Evolutionary conservation across 1,140 invertebrate species (phyloP).

Genomic region (Habropoda laboriosa): DNA sequence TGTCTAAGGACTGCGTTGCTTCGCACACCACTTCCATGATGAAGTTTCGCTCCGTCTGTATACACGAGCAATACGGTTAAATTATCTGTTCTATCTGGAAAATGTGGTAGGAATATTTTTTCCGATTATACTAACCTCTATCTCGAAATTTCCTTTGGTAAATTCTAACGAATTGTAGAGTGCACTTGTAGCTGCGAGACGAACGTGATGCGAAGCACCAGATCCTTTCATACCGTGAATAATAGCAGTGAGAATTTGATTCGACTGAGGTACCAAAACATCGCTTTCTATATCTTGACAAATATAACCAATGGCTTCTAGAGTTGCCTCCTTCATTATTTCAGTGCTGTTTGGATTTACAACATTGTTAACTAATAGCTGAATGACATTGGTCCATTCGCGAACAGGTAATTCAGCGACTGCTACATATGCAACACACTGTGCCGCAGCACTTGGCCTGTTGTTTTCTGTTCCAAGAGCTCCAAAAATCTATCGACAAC

Average conservation of each 20-base stretch:
- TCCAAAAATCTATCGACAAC: slow-evolving; percentile 88
- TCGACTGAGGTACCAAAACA: slow-evolving; percentile 94
- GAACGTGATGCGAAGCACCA: slow-evolving; percentile 91
- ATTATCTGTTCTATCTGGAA: background rate
- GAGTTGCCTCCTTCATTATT: slow-evolving; percentile 96
- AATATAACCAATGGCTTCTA: slow-evolving; percentile 97
- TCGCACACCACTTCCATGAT: slow-evolving; percentile 99
- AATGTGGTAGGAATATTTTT: background rate
- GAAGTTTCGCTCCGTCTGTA: slow-evolving; percentile 95
- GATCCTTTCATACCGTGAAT: slow-evolving; percentile 97
- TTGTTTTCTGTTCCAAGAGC: slow-evolving; percentile 97
- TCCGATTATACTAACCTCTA: slow-evolving; percentile 85
- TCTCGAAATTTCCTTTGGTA: slow-evolving; percentile 99
- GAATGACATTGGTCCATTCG: slow-evolving; percentile 93
- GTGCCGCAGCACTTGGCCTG: slow-evolving; percentile 97
- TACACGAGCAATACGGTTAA: slow-evolving; percentile 40
- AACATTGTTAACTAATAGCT: slow-evolving; percentile 94
- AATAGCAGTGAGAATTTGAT: slow-evolving; percentile 98
- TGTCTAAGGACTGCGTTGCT: slow-evolving; percentile 92
- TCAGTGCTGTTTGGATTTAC: slow-evolving; percentile 93
- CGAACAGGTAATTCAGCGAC: slow-evolving; percentile 95
- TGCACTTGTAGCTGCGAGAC: slow-evolving; percentile 97
- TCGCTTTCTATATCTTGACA: slow-evolving; percentile 94
- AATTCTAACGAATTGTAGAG: slow-evolving; percentile 99
- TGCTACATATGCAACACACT: slow-evolving; percentile 99